Conservation (phyloP, 2,113 vertebrate genomes). For the Dromiciops gliroides region DNA sequence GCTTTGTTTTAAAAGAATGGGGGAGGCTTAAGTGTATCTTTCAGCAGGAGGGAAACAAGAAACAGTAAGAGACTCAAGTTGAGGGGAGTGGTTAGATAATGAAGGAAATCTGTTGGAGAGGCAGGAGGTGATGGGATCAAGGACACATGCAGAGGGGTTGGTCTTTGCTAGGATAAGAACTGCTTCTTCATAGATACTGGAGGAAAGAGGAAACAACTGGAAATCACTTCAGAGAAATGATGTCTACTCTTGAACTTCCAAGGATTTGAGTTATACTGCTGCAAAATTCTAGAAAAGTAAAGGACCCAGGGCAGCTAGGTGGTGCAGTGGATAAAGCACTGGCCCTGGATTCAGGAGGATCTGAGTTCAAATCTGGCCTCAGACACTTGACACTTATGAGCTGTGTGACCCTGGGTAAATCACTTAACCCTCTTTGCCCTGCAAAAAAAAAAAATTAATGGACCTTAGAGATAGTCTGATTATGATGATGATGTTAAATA, state of each 20-base stretch:
- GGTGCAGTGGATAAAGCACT: too few species aligned
- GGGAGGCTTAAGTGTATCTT: background rate
- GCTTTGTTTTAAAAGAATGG: background rate
- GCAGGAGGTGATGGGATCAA: background rate
- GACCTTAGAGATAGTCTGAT: background rate
- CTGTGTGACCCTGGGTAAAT: too few species aligned
- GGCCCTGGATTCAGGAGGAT: too few species aligned
- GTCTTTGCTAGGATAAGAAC: background rate
- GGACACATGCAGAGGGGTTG: background rate
- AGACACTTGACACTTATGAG: too few species aligned
- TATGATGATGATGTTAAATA: background rate
- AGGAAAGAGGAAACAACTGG: background rate
- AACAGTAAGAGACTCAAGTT: background rate
- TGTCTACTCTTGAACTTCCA: background rate
- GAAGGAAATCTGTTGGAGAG: background rate
- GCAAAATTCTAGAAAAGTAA: background rate
- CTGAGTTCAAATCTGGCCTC: too few species aligned
- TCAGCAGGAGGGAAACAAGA: too few species aligned
- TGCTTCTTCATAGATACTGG: background rate
- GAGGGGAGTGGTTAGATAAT: background rate
- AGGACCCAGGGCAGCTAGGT: too few species aligned
- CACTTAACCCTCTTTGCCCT: too few species aligned
- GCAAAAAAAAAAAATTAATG: too few species aligned
- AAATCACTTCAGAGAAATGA: background rate
- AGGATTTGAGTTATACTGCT: background rate